phyloP scores from a whole-genome alignment of 2,888 invertebrate species.

The Scaeva pyrastri region DNA sequence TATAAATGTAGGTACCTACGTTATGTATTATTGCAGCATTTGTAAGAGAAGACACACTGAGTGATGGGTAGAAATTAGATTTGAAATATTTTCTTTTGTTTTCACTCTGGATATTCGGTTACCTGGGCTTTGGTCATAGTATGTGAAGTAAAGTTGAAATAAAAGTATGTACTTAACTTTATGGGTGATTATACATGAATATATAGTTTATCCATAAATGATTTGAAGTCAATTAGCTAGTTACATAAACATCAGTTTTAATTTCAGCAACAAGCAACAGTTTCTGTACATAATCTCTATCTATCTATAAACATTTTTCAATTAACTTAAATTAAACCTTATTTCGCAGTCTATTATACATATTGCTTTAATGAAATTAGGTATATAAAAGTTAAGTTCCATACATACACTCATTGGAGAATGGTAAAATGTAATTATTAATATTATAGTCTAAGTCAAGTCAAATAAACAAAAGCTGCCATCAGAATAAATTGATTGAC shows the following conservation, averaged over 20 bases:
- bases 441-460: conserved; percentile 11
- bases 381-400: conserved; percentile 26
- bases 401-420: neutral
- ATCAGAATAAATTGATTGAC: conserved; percentile 20
- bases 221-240: too few relatives aligned
- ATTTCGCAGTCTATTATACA: neutral
- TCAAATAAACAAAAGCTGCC: conserved; percentile 5
- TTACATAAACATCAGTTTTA: too few relatives aligned
- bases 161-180: too few relatives aligned
- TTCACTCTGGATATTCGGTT: neutral
- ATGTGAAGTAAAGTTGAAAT: neutral
- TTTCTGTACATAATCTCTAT: too few relatives aligned
- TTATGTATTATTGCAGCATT: neutral
- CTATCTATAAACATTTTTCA: too few relatives aligned
- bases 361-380: conserved; percentile 19
- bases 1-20: too few relatives aligned
- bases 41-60: conserved; percentile 2
- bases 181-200: too few relatives aligned
- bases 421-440: conserved; percentile 57
- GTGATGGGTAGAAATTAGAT: conserved; percentile 42
- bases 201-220: too few relatives aligned
- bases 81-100: conserved; percentile 60
- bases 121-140: neutral
- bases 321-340: neutral
- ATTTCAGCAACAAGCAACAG: too few relatives aligned